phyloP scores from a whole-genome alignment of 2,797 vertebrate genomes.

The Gallinago stenura region DNA sequence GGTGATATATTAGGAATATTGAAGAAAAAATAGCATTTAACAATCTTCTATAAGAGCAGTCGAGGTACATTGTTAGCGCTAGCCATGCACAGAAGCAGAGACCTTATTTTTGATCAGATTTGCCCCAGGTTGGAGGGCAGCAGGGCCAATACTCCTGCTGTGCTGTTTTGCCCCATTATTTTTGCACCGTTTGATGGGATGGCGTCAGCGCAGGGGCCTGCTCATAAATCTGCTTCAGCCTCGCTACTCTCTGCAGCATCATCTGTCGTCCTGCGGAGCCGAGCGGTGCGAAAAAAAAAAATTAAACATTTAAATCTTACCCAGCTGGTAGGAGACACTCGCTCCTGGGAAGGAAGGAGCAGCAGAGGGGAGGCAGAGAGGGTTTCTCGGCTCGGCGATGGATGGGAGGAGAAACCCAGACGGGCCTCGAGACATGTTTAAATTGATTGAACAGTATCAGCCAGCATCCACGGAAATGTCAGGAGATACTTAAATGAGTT shows the following conservation, averaged over 20 bases:
- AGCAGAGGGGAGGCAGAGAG: neutral
- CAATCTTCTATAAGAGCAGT: neutral
- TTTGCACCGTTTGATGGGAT: neutral
- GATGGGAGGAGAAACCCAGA: neutral
- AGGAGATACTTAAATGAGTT: neutral
- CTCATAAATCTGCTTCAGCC: neutral
- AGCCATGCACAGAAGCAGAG: neutral
- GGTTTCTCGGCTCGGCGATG: neutral
- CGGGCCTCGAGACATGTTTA: neutral
- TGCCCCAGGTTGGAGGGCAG: neutral
- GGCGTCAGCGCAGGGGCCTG: neutral
- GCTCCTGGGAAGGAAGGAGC: neutral
- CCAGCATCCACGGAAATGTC: neutral
- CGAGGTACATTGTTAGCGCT: neutral
- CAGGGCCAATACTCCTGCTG: neutral
- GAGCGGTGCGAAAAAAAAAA: neutral
- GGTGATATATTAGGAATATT: neutral
- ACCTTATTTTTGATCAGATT: neutral
- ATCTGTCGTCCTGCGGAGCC: neutral
- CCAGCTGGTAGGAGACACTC: neutral
- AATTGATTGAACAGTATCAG: neutral
- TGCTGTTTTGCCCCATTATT: neutral
- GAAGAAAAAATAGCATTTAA: neutral
- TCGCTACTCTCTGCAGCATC: neutral
- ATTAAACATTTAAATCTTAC: conserved; percentile 9